These are phyloP conservation scores for Bombyx mori DNA, from an alignment of 1,140 invertebrate genomes.

Conservation along the genomic window ASM3026992v2 NC_085122.1:6905001-6905500, in stretches of 20 bases:
- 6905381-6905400: constrained; percentile 12
- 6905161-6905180: constrained; percentile 9
- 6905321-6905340: constrained; percentile 12
- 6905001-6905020: constrained; percentile 9
- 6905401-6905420: constrained; percentile 16
- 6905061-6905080: constrained; percentile 10
- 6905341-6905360: constrained; percentile 4
- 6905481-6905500: constrained; percentile 3
- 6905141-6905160: constrained; percentile 7
- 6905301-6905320: constrained; percentile 5
- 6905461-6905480: constrained; percentile 6
- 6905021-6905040: constrained; percentile 9
- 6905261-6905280: constrained; percentile 5
- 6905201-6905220: constrained; percentile 6
- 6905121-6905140: constrained; percentile 8
- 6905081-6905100: too few species aligned
- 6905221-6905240: constrained; percentile 10
- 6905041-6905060: constrained; percentile 9
- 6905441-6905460: constrained; percentile 22
- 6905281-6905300: constrained; percentile 5
- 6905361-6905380: neutral
- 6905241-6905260: constrained; percentile 9
- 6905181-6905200: constrained; percentile 3
- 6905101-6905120: too few species aligned
- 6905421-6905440: constrained; percentile 32